phyloP scores from a whole-genome alignment of 2,113 vertebrate species.

The Mandrillus leucophaeus region DNA sequence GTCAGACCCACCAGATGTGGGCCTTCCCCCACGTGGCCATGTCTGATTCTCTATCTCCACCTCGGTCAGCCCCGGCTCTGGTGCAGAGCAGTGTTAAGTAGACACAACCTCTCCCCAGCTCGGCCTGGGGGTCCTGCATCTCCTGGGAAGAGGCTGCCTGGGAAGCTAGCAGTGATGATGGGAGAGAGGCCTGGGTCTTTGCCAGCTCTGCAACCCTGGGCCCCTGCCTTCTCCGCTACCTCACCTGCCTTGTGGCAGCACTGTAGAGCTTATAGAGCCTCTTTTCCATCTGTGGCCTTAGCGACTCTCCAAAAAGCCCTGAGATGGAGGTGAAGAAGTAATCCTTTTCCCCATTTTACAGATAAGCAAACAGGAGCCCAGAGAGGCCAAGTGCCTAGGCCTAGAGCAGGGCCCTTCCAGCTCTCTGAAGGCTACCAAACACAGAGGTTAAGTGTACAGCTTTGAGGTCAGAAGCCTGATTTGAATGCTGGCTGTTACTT shows the following conservation, averaged over 20 bases:
- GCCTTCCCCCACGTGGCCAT: background rate
- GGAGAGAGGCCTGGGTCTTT: background rate
- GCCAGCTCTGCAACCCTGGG: background rate
- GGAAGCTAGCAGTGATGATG: background rate
- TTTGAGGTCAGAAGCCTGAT: background rate
- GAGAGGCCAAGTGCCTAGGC: background rate
- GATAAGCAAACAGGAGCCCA: background rate
- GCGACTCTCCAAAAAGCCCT: background rate
- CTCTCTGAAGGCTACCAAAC: background rate
- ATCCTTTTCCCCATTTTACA: background rate
- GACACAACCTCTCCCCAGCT: background rate
- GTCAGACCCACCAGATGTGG: background rate
- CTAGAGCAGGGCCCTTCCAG: background rate
- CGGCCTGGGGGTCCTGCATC: background rate
- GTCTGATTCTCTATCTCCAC: background rate
- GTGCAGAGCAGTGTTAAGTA: background rate
- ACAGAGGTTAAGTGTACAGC: background rate
- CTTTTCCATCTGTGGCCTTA: background rate
- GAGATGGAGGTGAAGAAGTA: background rate
- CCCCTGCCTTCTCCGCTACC: background rate
- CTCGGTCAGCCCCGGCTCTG: background rate
- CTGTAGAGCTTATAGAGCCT: background rate
- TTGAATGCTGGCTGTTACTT: background rate
- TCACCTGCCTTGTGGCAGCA: background rate
- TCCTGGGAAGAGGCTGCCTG: constrained; percentile 46